Evolutionary conservation across 2,888 invertebrate species (phyloP).

Genomic region (Cheilosia vernalis): DNA sequence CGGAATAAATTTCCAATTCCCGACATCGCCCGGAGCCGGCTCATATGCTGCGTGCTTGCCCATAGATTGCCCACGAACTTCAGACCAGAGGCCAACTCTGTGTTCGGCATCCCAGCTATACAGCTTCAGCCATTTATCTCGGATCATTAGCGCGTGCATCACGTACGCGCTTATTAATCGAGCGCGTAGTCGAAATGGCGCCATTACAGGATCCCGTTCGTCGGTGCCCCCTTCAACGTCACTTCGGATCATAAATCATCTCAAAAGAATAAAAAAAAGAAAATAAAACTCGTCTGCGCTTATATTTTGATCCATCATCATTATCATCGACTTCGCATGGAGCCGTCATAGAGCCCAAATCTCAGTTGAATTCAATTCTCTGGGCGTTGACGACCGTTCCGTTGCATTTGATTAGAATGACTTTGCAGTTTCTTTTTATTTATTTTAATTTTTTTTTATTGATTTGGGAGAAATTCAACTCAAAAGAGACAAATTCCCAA

Average conservation of each 20-base stretch:
- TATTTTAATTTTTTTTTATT: constrained; percentile 50
- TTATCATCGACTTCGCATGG: constrained; percentile 65
- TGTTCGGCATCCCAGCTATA: neutral
- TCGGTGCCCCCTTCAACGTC: constrained; percentile 28
- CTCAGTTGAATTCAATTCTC: constrained; percentile 54
- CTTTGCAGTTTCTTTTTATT: constrained; percentile 52
- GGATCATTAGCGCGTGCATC: constrained; percentile 74
- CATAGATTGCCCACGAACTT: constrained; percentile 12
- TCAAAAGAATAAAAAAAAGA: constrained; percentile 7
- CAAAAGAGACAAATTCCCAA: constrained; percentile 59
- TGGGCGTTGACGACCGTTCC: constrained; percentile 66
- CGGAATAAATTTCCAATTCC: constrained; percentile 53
- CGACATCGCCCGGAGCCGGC: constrained; percentile 30
- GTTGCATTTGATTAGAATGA: constrained; percentile 57
- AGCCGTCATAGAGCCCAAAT: constrained; percentile 57
- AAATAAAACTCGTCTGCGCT: constrained; percentile 51
- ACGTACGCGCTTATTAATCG: constrained; percentile 72
- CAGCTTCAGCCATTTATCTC: constrained; percentile 61
- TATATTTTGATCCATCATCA: constrained; percentile 74
- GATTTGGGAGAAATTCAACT: constrained; percentile 50
- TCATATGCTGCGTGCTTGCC: constrained; percentile 4
- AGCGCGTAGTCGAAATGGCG: constrained; percentile 70
- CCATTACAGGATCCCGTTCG: constrained; percentile 64
- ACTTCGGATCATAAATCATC: constrained; percentile 65
- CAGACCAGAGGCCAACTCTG: constrained; percentile 36